Evolutionary conservation across 2,888 invertebrate genomes (phyloP).

Genomic region (Trissolcus brochymenae): DNA sequence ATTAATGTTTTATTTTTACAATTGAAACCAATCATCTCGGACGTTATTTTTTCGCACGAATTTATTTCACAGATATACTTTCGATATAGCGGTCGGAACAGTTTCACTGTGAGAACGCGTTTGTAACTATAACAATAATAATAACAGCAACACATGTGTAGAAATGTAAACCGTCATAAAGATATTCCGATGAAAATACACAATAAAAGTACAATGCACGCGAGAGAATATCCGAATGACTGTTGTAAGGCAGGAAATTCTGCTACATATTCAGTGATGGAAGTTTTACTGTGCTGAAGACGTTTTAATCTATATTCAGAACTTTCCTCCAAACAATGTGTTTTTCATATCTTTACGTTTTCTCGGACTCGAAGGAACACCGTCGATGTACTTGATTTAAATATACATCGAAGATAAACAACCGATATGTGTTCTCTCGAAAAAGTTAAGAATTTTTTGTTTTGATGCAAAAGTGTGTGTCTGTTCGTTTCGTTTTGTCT

Average conservation of each 20-base stretch:
- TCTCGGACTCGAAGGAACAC: not conserved
- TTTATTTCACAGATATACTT: slow-evolving; percentile 4
- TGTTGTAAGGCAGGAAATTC: slow-evolving; percentile 48
- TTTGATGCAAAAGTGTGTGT: not conserved
- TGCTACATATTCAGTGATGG: slow-evolving; percentile 40
- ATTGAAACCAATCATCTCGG: no score
- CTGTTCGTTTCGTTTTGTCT: no score
- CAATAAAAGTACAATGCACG: slow-evolving; percentile 49
- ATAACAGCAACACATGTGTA: slow-evolving; percentile 36
- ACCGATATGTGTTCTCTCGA: not conserved
- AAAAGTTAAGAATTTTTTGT: not conserved
- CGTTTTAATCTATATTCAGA: slow-evolving; percentile 45
- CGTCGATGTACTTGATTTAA: not conserved
- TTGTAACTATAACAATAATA: slow-evolving; percentile 46
- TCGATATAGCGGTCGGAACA: slow-evolving; percentile 19
- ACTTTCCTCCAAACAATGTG: slow-evolving; percentile 20
- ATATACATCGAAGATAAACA: not conserved
- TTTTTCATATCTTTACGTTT: slow-evolving; percentile 15
- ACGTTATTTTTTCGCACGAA: not conserved
- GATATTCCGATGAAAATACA: slow-evolving; percentile 50
- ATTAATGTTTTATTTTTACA: no score
- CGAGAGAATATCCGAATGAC: slow-evolving; percentile 47
- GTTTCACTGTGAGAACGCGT: slow-evolving; percentile 30
- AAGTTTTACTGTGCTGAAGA: slow-evolving; percentile 44
- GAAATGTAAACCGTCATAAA: slow-evolving; percentile 47